These are phyloP conservation scores for Norana najaformis DNA, from an alignment of 2,888 invertebrate genomes.

Conservation along the genomic window DNA sequence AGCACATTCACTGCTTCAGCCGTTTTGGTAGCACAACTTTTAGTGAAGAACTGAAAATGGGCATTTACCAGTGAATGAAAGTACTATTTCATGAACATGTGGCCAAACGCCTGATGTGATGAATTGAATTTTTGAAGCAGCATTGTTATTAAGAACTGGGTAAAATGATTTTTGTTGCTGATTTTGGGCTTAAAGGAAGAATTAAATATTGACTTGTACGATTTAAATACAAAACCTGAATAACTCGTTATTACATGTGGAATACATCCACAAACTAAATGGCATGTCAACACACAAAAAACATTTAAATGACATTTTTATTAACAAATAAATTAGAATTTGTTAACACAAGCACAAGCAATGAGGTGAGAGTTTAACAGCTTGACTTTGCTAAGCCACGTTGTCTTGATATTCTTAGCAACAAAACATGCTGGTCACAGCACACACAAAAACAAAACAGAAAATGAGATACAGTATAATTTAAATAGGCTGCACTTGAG, in stretches of 20 bases:
- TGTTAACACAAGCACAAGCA: background rate
- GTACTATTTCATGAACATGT: too few relatives aligned
- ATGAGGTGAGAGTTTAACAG: slow-evolving; percentile 8
- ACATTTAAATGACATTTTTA: background rate
- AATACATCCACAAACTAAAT: background rate
- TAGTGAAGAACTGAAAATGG: too few relatives aligned
- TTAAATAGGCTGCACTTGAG: background rate
- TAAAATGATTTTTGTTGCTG: background rate
- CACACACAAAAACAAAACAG: background rate
- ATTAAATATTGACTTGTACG: background rate
- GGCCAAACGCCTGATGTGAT: background rate
- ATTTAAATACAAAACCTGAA: too few relatives aligned
- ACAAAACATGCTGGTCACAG: background rate
- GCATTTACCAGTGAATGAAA: too few relatives aligned
- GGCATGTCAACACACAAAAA: background rate
- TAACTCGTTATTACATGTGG: background rate
- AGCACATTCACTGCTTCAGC: too few relatives aligned
- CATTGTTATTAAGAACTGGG: background rate
- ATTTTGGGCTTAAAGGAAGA: background rate
- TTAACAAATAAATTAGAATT: slow-evolving; percentile 27
- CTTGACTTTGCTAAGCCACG: background rate
- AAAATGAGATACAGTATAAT: slow-evolving; percentile 8
- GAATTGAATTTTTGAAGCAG: background rate
- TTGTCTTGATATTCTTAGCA: slow-evolving; percentile 4
- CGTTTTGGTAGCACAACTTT: too few relatives aligned